These are phyloP conservation scores for Cecropterus lyciades DNA, from an alignment of 1,140 invertebrate species.

Conservation along the genomic window DNA sequence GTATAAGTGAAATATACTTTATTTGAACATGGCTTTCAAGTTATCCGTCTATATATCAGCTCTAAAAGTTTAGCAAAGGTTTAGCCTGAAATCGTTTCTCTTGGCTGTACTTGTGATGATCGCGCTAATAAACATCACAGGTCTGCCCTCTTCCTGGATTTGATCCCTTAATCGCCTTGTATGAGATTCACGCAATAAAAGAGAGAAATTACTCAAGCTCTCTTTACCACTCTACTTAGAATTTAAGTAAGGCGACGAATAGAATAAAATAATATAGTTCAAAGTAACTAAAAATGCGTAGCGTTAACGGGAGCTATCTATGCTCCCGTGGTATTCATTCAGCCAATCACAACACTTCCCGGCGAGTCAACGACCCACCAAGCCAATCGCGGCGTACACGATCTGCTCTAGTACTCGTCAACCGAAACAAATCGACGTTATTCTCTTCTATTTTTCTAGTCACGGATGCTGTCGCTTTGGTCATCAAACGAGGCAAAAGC, in stretches of 20 bases:
- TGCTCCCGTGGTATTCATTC: conserved; percentile 22
- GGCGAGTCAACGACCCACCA: conserved; percentile 61
- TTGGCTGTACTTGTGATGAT: too few relatives aligned
- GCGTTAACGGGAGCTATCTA: conserved; percentile 18
- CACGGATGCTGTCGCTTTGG: conserved; percentile 58
- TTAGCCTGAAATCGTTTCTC: too few relatives aligned
- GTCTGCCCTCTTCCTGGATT: too few relatives aligned
- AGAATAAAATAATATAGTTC: not conserved
- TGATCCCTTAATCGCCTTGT: too few relatives aligned
- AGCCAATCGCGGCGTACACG: conserved; percentile 59
- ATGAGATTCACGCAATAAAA: too few relatives aligned
- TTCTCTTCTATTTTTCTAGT: conserved; percentile 59
- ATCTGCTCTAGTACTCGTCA: conserved; percentile 59
- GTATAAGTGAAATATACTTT: too few relatives aligned
- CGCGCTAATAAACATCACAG: too few relatives aligned
- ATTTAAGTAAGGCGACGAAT: not conserved
- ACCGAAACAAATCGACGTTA: conserved; percentile 68
- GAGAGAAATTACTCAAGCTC: too few relatives aligned
- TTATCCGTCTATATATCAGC: too few relatives aligned
- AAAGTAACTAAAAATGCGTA: conserved; percentile 8
- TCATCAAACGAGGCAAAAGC: conserved; percentile 45
- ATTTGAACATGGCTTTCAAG: too few relatives aligned
- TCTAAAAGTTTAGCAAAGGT: too few relatives aligned
- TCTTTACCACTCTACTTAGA: too few relatives aligned
- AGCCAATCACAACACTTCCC: conserved; percentile 52